Evolutionary conservation across 2,888 invertebrate genomes (phyloP).

Genomic region (Gryllus longicercus): DNA sequence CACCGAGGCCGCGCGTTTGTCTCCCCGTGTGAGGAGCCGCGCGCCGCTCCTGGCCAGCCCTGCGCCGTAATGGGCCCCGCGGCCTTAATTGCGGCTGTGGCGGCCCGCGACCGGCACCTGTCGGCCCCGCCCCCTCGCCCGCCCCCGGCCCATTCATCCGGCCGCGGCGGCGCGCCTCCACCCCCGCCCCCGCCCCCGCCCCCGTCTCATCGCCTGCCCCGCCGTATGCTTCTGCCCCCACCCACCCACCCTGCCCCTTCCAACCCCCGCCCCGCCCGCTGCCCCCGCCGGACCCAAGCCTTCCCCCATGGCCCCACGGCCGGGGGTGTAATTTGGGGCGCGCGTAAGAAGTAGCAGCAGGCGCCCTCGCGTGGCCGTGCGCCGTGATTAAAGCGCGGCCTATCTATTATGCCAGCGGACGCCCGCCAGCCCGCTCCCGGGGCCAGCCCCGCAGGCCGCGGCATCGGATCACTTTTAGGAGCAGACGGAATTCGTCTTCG

Average conservation of each 20-base stretch:
- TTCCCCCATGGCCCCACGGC: background rate
- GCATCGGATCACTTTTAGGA: no score
- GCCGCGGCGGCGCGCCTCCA: background rate
- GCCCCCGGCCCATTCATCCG: background rate
- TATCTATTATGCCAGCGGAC: background rate
- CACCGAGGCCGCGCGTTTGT: no score
- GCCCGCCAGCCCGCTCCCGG: background rate
- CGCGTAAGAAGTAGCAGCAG: background rate
- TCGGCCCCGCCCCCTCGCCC: background rate
- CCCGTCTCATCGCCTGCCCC: background rate
- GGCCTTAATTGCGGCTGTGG: background rate
- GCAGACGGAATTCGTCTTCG: no score
- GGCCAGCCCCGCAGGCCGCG: background rate
- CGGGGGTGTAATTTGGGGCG: background rate
- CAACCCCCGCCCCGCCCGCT: background rate
- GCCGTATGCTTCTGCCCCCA: background rate
- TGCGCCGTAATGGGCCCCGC: slow-evolving; percentile 8
- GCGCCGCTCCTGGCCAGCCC: background rate
- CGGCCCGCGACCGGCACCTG: background rate
- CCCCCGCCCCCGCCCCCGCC: background rate
- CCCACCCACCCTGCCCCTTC: background rate
- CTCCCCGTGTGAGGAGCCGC: no score
- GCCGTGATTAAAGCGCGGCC: background rate
- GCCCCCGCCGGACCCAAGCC: background rate
- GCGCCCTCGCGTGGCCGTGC: no score